phyloP scores from a whole-genome alignment of 2,888 invertebrate species.

The Idaea dimidiata region DNA sequence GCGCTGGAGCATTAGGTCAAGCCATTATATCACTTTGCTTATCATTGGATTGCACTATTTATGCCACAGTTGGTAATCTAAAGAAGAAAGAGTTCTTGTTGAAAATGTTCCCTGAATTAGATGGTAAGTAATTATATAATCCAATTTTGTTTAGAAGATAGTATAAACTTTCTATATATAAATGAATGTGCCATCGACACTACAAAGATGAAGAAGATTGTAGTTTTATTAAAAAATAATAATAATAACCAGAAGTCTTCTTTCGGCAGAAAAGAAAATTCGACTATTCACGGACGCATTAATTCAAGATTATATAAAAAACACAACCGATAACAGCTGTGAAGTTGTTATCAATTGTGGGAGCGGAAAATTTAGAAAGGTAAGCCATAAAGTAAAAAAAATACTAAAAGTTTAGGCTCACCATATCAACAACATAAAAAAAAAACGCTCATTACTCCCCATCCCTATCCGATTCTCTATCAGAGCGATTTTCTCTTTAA shows the following conservation, averaged over 20 bases:
- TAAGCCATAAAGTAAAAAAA: constrained; percentile 20
- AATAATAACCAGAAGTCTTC: no score
- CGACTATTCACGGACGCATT: constrained; percentile 4
- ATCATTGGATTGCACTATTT: constrained; percentile 36
- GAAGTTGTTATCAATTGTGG: constrained; percentile 38
- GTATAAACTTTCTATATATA: no score
- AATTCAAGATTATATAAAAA: constrained; percentile 13
- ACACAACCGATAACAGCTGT: constrained; percentile 22
- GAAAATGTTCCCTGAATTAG: constrained; percentile 38
- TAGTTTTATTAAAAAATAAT: no score
- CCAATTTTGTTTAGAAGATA: no score
- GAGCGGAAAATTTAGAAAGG: constrained; percentile 40
- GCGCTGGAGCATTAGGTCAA: constrained; percentile 47
- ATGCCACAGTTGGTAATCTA: constrained; percentile 38
- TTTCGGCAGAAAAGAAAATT: constrained; percentile 12
- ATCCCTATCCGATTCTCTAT: no score
- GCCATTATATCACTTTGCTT: constrained; percentile 44
- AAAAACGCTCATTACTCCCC: not conserved
- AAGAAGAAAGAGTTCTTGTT: constrained; percentile 42
- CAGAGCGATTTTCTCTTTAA: no score
- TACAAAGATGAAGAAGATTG: no score
- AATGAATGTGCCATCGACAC: no score
- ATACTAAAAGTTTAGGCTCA: not conserved
- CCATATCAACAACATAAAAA: not conserved
- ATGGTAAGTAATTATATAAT: constrained; percentile 28